A percentile compares a stretch with the other conserved stretches of the same genome.
These are phyloP conservation scores for Uloborus diversus DNA, from an alignment of 1,140 invertebrate genomes.

Conservation along the genomic window DNA sequence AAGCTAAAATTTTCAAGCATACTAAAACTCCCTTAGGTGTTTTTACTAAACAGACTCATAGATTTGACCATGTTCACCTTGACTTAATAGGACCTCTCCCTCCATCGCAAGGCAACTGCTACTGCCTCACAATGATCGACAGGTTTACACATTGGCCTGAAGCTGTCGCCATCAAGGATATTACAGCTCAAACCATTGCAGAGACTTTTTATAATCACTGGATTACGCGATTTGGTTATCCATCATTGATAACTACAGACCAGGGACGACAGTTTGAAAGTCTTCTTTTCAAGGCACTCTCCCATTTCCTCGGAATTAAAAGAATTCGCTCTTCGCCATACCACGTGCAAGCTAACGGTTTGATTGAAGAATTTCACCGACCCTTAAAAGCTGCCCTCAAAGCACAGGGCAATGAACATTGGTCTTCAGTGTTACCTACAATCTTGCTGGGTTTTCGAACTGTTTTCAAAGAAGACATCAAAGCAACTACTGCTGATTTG, in stretches of 20 bases:
- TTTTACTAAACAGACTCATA: not conserved
- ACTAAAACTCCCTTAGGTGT: not conserved
- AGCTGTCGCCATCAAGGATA: not conserved
- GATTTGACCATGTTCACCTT: not conserved
- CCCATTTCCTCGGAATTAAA: not conserved
- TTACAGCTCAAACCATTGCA: not conserved
- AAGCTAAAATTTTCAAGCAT: not conserved
- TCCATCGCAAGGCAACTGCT: not conserved
- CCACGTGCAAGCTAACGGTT: not conserved
- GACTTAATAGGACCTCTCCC: conserved; percentile 14
- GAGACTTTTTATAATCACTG: not conserved
- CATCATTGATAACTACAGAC: not conserved
- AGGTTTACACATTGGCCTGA: conserved; percentile 4
- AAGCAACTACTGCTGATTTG: not conserved
- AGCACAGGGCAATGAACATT: not conserved
- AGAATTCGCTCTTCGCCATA: not conserved
- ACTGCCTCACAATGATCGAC: not conserved
- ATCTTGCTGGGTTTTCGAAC: conserved; percentile 9
- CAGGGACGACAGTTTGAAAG: conserved; percentile 5
- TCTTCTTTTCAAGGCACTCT: not conserved
- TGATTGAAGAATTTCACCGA: not conserved
- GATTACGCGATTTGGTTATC: conserved; percentile 7
- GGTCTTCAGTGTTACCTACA: not conserved
- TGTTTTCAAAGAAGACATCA: not conserved
- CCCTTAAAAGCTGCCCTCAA: not conserved